These are phyloP conservation scores for Drosophila tani DNA, from an alignment of 1,140 invertebrate genomes.

Conservation along the genomic window DNA sequence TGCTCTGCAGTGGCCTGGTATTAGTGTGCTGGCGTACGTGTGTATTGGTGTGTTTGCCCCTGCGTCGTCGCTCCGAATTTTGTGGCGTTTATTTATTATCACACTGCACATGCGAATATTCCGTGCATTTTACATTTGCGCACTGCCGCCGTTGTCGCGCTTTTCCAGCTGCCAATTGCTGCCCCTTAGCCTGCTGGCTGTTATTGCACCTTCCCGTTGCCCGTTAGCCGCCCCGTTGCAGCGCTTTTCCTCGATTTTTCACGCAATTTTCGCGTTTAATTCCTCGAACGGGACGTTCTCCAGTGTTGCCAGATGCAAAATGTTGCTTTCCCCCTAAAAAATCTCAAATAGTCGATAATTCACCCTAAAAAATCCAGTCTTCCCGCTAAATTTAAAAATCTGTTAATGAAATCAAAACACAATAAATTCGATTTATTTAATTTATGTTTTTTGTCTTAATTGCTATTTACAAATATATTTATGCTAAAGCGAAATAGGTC, in stretches of 20 bases:
- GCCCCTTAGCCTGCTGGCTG: not conserved
- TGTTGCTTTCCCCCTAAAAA: too few relatives aligned
- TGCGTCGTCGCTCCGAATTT: conserved; percentile 60
- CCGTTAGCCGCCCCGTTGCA: conserved; percentile 21
- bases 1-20: conserved; percentile 28
- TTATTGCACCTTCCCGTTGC: conserved; percentile 10
- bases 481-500: too few relatives aligned
- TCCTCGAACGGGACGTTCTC: conserved; percentile 17
- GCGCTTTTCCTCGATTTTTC: conserved; percentile 34
- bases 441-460: too few relatives aligned
- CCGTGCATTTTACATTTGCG: conserved; percentile 76
- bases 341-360: too few relatives aligned
- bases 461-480: too few relatives aligned
- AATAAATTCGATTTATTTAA: too few relatives aligned
- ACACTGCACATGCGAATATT: conserved; percentile 61
- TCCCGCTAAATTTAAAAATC: too few relatives aligned
- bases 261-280: conserved; percentile 31
- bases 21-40: conserved; percentile 59
- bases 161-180: conserved; percentile 30
- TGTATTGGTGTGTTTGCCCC: conserved; percentile 62
- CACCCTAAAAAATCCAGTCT: too few relatives aligned
- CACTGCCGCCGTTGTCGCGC: conserved; percentile 50
- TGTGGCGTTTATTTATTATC: conserved; percentile 68
- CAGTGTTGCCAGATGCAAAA: too few relatives aligned
- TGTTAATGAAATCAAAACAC: too few relatives aligned